These are phyloP conservation scores for Lagopus leucura DNA, from an alignment of 2,113 vertebrate species.

Conservation along the genomic window DNA sequence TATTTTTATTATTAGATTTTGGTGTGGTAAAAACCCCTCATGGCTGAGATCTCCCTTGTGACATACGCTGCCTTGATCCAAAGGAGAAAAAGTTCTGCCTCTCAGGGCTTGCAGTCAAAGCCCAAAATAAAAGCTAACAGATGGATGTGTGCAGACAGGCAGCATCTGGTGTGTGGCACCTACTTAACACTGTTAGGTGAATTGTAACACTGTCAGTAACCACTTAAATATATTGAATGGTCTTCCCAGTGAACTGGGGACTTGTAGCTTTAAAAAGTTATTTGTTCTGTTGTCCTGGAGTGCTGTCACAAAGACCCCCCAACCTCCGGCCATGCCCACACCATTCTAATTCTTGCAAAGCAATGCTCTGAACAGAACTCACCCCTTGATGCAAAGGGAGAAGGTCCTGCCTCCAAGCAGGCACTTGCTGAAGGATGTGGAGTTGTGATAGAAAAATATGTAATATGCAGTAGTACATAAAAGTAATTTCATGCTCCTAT, in stretches of 20 bases:
- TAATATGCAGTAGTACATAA: too few species aligned
- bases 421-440: neutral
- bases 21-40: neutral
- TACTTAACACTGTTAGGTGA: slow-evolving; percentile 32
- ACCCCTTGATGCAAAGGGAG: rapidly evolving
- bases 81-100: slow-evolving; percentile 4
- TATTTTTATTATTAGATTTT: neutral
- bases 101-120: neutral
- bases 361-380: neutral
- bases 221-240: slow-evolving; percentile 29
- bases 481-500: neutral
- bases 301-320: neutral
- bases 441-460: neutral
- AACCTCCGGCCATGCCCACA: neutral
- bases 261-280: neutral
- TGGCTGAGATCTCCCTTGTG: neutral
- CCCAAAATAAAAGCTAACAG: slow-evolving; percentile 34
- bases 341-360: rapidly evolving
- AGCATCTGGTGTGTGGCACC: slow-evolving; percentile 28
- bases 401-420: neutral
- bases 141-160: slow-evolving; percentile 20
- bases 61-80: neutral
- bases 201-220: slow-evolving; percentile 34
- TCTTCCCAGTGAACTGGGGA: neutral
- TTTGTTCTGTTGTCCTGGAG: neutral